Evolutionary conservation across 92 coral and sea anemone genomes (phyloP).

Genomic region (Nematostella vectensis): DNA sequence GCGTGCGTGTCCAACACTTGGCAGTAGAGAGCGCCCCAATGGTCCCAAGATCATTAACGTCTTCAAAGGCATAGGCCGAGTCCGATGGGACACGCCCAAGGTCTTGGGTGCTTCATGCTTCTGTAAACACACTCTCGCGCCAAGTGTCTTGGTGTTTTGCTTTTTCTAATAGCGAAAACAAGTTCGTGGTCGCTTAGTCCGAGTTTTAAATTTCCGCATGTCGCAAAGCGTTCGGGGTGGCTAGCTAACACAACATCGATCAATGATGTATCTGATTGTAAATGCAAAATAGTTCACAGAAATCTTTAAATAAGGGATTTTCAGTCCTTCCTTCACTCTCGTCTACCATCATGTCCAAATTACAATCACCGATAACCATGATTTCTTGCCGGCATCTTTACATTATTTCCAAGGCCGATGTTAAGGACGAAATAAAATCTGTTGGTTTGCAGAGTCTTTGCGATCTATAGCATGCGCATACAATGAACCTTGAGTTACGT

Average conservation of each 20-base stretch:
- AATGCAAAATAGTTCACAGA: slow-evolving; percentile 24
- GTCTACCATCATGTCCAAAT: slow-evolving; percentile 34
- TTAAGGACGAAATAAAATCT: slow-evolving; percentile 26
- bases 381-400: slow-evolving; percentile 8
- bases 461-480: slow-evolving; percentile 27
- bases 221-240: slow-evolving; percentile 45
- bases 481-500: not conserved
- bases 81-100: not conserved
- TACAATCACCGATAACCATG: slow-evolving; percentile 31
- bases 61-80: not conserved
- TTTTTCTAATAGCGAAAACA: slow-evolving; percentile 36
- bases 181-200: slow-evolving; percentile 64
- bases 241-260: slow-evolving; percentile 41
- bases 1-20: slow-evolving; percentile 35
- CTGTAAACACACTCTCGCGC: slow-evolving; percentile 24
- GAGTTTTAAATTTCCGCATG: slow-evolving; percentile 38
- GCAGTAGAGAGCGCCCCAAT: slow-evolving; percentile 32
- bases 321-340: not conserved
- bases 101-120: slow-evolving; percentile 10
- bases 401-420: slow-evolving; percentile 16
- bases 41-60: slow-evolving; percentile 30
- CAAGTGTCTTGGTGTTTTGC: slow-evolving; percentile 28
- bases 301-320: not conserved
- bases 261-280: slow-evolving; percentile 22
- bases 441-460: slow-evolving; percentile 25